These are phyloP conservation scores for Antheraea pernyi DNA, from an alignment of 1,140 invertebrate genomes.

Conservation along the genomic window DNA sequence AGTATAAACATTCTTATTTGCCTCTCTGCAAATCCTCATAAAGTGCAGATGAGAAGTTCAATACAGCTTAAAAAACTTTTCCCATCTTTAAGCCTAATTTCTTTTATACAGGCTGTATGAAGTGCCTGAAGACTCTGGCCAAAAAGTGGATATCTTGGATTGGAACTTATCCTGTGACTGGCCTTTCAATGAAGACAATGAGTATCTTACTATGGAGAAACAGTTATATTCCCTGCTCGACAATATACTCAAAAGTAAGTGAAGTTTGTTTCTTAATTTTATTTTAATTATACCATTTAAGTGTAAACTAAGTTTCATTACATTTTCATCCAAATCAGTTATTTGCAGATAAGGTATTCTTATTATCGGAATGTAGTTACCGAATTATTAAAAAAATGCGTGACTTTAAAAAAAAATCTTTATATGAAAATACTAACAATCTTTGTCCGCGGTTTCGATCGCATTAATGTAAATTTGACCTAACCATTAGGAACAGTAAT, in stretches of 20 bases:
- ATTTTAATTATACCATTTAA: too few relatives aligned
- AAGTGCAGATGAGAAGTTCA: not conserved
- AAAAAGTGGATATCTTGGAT: constrained; percentile 61
- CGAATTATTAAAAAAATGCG: too few relatives aligned
- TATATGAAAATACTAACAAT: too few relatives aligned
- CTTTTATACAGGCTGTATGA: constrained; percentile 47
- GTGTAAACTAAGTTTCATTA: too few relatives aligned
- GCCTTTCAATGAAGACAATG: constrained; percentile 60
- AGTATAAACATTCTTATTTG: too few relatives aligned
- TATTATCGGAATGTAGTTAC: too few relatives aligned
- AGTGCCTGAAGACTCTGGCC: constrained; percentile 53
- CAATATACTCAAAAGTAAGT: constrained; percentile 65
- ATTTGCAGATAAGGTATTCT: too few relatives aligned
- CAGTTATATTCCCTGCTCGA: constrained; percentile 53
- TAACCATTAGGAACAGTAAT: too few relatives aligned
- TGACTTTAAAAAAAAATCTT: too few relatives aligned
- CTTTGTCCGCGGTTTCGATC: too few relatives aligned
- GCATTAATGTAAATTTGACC: too few relatives aligned
- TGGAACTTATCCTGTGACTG: constrained; percentile 63
- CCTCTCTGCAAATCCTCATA: not conserved
- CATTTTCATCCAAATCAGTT: too few relatives aligned
- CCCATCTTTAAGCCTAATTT: not conserved
- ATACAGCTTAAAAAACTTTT: not conserved
- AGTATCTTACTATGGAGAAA: constrained; percentile 54
- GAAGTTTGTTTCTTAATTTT: not conserved